Evolutionary conservation across 2,113 vertebrate species (phyloP), one percentile per base, ranked within the genome.

Genomic region (Zosterops japonicus): DNA sequence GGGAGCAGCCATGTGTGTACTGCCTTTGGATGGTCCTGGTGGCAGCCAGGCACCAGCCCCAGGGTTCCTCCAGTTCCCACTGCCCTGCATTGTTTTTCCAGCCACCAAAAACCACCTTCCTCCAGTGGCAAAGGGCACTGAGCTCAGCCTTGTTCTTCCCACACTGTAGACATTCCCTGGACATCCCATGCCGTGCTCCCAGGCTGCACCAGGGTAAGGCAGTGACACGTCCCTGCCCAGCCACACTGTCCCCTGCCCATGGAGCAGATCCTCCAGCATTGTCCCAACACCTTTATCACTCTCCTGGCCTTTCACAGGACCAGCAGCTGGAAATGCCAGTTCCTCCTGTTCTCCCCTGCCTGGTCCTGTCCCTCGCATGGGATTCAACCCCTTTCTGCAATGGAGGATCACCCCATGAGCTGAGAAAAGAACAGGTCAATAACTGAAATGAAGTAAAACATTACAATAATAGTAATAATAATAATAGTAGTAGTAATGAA

Each of bases 1-100:
- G 4, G 57, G 71, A 86, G 7, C 24, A 57, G 4, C 15, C 22
- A 3, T 6, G 31, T 6, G 27, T 1, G 0, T 4, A 5, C 2
- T 4, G 55, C 35, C 23, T 27, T 50, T 39, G 52, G 31, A 14
- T 23, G 49, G n/a, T 15, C 36, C 36, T 9, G 52, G 42, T 36
- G 60, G 65, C 65, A 83, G n/a, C 25, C 50, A 52, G 46, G 33
- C 12, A 42, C 22, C 44, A 74, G 41, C 18, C 23, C 49, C 50
- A 20, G 35, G 7, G 4, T 24, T 15, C 24, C 14, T 49, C 9
- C 42, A 5, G 24, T 7, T 4, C 0, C 22, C 49, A 5, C 35
- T 52, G 33, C 41, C 69, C 36, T 64, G 24, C 29, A 20, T 0
- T 55, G 44, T 15, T 49, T 11, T 41, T 35, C 7, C 27, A 0